Evolutionary conservation across 2,888 invertebrate genomes (phyloP).

Genomic region (Neoscelio sp.): DNA sequence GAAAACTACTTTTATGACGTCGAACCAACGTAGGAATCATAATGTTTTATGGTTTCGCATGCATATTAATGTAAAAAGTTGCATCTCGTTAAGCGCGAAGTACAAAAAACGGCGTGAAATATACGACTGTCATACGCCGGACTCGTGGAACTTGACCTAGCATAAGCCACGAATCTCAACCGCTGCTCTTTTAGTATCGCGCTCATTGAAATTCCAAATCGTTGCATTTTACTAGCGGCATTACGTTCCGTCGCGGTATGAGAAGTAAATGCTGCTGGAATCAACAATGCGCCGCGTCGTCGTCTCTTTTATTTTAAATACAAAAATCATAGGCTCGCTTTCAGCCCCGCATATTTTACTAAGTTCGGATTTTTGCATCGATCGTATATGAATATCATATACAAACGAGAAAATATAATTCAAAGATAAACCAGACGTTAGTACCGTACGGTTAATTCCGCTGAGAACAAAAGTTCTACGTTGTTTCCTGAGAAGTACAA

Average conservation of each 20-base stretch:
- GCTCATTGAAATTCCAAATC: constrained; percentile 67
- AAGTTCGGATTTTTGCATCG: constrained; percentile 35
- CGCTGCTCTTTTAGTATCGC: constrained; percentile 31
- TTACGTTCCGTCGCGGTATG: constrained; percentile 36
- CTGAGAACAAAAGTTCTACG: no score
- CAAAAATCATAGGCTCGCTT: constrained; percentile 41
- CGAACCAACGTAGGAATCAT: constrained; percentile 15
- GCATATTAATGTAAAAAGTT: constrained; percentile 49
- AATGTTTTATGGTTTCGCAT: constrained; percentile 39
- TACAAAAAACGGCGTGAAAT: constrained; percentile 54
- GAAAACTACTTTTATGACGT: constrained; percentile 30
- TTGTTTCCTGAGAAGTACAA: no score
- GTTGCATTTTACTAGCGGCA: constrained; percentile 58
- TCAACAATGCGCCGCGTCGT: constrained; percentile 51
- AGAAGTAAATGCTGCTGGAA: constrained; percentile 55
- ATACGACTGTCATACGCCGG: constrained; percentile 57
- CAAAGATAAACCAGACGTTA: no score
- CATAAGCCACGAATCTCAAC: constrained; percentile 48
- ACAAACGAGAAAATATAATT: not conserved
- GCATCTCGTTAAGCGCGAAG: constrained; percentile 46
- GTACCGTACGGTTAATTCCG: no score
- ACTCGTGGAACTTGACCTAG: constrained; percentile 49
- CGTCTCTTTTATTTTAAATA: constrained; percentile 35
- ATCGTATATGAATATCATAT: constrained; percentile 31
- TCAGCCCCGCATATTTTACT: constrained; percentile 36